Evolutionary conservation across 2,113 vertebrate genomes (phyloP).

Genomic region (Condylura cristata): DNA sequence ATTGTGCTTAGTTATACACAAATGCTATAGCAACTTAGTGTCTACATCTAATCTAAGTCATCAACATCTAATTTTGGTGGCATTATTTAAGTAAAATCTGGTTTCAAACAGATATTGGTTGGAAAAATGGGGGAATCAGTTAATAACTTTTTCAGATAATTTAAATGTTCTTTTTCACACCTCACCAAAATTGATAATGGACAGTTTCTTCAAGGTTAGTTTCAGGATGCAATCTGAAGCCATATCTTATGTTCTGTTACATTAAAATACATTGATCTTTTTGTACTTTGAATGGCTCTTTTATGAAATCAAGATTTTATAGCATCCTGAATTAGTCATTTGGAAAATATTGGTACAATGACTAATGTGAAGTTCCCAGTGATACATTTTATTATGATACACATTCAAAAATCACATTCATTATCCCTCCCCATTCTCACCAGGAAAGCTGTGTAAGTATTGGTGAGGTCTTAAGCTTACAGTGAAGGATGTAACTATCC

Average conservation of each 20-base stretch:
- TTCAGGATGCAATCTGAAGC: not conserved
- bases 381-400: not conserved
- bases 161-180: slow-evolving; percentile 4
- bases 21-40: not conserved
- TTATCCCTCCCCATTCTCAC: not conserved
- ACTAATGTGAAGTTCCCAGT: not conserved
- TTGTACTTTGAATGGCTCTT: not conserved
- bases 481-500: not conserved
- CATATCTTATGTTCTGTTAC: not conserved
- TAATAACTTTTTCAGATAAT: not conserved
- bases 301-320: not conserved
- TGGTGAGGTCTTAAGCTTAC: not conserved
- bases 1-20: not conserved
- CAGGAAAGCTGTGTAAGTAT: not conserved
- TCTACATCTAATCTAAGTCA: not conserved
- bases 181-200: not conserved
- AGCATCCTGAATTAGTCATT: not conserved
- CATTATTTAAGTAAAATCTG: slow-evolving; percentile 1
- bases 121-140: not conserved
- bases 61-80: not conserved
- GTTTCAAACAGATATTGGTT: not conserved
- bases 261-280: not conserved
- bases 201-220: not conserved
- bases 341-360: not conserved
- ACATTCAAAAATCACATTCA: not conserved